These are phyloP conservation scores for Troilus luridus DNA, from an alignment of 2,888 invertebrate genomes.

Conservation along the genomic window DNA sequence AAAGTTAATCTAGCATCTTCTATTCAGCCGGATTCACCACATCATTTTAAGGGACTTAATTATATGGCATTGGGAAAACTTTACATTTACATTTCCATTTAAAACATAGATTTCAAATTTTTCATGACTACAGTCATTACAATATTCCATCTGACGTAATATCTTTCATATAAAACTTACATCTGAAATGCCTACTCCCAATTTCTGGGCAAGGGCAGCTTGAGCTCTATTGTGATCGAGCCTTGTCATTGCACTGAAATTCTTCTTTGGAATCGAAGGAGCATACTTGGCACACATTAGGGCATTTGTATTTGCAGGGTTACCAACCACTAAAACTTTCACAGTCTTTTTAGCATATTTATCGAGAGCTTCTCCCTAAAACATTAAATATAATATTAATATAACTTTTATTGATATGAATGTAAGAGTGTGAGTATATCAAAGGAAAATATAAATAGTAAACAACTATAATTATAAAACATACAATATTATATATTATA, in stretches of 20 bases:
- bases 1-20: too few species aligned
- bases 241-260: slow-evolving; percentile 98
- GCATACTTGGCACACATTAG: slow-evolving; percentile 95
- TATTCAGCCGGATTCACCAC: too few species aligned
- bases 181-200: slow-evolving; percentile 74
- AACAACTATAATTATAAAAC: too few species aligned
- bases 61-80: too few species aligned
- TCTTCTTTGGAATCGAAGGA: slow-evolving; percentile 94
- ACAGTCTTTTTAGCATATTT: slow-evolving; percentile 91
- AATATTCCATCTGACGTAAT: slow-evolving; percentile 26
- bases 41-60: too few species aligned
- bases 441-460: too few species aligned
- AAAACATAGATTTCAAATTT: too few species aligned
- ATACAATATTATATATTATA: too few species aligned
- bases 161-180: slow-evolving; percentile 71
- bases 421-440: too few species aligned
- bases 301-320: slow-evolving; percentile 99
- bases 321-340: slow-evolving; percentile 97
- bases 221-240: slow-evolving; percentile 98
- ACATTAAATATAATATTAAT: slow-evolving; percentile 55
- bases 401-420: background rate
- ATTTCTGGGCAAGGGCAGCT: slow-evolving; percentile 83
- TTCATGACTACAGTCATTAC: background rate
- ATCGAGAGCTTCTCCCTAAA: slow-evolving; percentile 88
- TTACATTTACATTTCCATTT: too few species aligned